Evolutionary conservation across 2,113 vertebrate species (phyloP).

Genomic region (Pandion haliaetus): DNA sequence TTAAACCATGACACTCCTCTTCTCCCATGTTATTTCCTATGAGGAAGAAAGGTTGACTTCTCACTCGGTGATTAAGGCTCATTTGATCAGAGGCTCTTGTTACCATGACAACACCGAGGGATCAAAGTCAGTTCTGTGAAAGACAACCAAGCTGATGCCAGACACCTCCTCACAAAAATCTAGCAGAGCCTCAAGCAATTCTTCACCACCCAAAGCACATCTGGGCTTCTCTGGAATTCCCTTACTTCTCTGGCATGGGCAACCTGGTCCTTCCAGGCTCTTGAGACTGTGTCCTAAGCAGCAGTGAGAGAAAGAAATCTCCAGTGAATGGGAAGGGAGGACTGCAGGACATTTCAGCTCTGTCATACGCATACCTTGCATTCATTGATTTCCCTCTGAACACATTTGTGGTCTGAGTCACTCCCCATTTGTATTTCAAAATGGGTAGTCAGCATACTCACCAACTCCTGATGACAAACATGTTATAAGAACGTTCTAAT

Average conservation of each 20-base stretch:
- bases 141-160: neutral
- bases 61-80: neutral
- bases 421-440: neutral
- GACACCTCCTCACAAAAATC: neutral
- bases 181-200: neutral
- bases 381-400: neutral
- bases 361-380: neutral
- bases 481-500: neutral
- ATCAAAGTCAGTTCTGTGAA: neutral
- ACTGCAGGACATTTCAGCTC: neutral
- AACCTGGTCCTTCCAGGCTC: neutral
- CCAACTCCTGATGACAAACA: neutral
- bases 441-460: neutral
- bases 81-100: neutral
- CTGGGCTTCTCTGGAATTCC: neutral
- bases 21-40: neutral
- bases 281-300: neutral
- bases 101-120: neutral
- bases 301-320: neutral
- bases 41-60: neutral
- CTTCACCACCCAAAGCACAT: neutral
- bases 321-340: neutral
- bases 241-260: neutral
- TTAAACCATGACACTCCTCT: neutral
- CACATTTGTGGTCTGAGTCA: neutral